Evolutionary conservation across 2,888 invertebrate species (phyloP), one percentile per base, ranked within the genome.

Genomic region (Cinara cedri): DNA sequence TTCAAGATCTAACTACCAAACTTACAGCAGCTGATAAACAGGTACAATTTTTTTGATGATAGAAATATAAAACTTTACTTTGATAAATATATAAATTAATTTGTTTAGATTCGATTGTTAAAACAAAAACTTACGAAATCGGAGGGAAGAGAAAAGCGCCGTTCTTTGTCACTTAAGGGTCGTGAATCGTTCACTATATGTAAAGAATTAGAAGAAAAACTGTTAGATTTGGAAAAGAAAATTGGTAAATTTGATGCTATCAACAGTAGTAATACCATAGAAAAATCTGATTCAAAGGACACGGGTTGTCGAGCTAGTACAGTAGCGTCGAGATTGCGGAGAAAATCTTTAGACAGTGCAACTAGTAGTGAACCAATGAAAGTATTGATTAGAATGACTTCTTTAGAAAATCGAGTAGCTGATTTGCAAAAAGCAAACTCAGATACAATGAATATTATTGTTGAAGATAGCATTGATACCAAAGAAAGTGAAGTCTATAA

Each of bases 171-270:
- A 0, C 87, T 96, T 62, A 95, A 95, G 86, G 82, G 81, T 42
- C 93, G 94, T 10, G 89, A 94, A 85, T 92, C 93, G 46, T 89
- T 93, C 83, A 91, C 92, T 11, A 89, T 94, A 65, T 91, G 92
- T 16, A 93, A 93, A 85, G 94, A 94, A 85, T 89, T 95, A 21
- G 95, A 95, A 85, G 92, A 93, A 82, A 95, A 95, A 85, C 88
- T 95, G 65, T 89, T 89, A n/a, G 92, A 93, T 85, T 86, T 94
- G 81, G 94, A 94, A 86, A 90, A 89, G 71, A 93, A 93, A 87
- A 91, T 94, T 68, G 88, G 90, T 78, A 88, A 90, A 82, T 85
- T 93, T 74, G 92, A 93, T 83, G 87, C 3, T 86, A 86, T 86
- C 89, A 88, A 85, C 84, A 88, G 66, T 86, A 87, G 21, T 87